Conservation (phyloP, 1,140 invertebrate species). For the Drosophila takahashii region DNA sequence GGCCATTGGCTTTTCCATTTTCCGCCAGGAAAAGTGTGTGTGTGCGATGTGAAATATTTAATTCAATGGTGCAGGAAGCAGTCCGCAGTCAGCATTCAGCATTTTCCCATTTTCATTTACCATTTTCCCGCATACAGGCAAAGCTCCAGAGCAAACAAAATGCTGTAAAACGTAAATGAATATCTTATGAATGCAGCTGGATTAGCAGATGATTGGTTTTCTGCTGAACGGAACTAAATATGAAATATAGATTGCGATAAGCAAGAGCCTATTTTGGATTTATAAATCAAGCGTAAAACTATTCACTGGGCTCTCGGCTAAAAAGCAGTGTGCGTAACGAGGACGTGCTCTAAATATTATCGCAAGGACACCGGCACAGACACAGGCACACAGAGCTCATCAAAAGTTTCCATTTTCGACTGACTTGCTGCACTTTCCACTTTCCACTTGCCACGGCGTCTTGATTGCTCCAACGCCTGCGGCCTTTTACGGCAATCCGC, state of each 20-base stretch:
- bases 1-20: slow-evolving; percentile 14
- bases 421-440: slow-evolving; percentile 20
- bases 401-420: slow-evolving; percentile 35
- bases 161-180: slow-evolving; percentile 24
- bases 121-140: slow-evolving; percentile 21
- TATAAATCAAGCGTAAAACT: background rate
- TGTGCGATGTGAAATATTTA: slow-evolving; percentile 32
- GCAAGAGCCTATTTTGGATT: background rate
- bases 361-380: slow-evolving; percentile 9
- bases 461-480: slow-evolving; percentile 35
- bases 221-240: background rate
- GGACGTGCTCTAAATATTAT: slow-evolving; percentile 1
- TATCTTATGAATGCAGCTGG: slow-evolving; percentile 30
- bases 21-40: slow-evolving; percentile 3
- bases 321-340: background rate
- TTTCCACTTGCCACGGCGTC: slow-evolving; percentile 23
- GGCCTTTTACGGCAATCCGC: slow-evolving; percentile 60
- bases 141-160: slow-evolving; percentile 15
- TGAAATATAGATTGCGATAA: slow-evolving; percentile 2
- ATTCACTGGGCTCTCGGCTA: no score
- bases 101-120: slow-evolving; percentile 22
- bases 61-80: slow-evolving; percentile 19
- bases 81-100: background rate
- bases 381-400: slow-evolving; percentile 40
- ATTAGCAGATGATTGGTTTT: slow-evolving; percentile 43